Evolutionary conservation across 2,113 vertebrate species (phyloP).

Genomic region (Delphinapterus leucas): DNA sequence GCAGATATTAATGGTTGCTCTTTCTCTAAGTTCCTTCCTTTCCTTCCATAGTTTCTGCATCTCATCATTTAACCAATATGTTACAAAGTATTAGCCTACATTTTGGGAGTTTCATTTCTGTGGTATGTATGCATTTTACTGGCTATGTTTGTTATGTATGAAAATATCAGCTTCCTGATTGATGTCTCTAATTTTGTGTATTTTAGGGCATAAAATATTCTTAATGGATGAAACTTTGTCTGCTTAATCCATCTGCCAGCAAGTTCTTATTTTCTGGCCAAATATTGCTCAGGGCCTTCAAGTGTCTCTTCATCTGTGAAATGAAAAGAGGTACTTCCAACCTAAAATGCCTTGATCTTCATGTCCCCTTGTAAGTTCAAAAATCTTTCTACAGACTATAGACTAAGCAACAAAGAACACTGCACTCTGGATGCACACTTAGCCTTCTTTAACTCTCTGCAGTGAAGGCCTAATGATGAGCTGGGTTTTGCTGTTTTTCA

Average conservation of each 20-base stretch:
- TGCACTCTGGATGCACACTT: neutral
- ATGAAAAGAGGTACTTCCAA: constrained; percentile 78
- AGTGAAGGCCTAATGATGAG: neutral
- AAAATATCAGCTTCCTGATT: constrained; percentile 24
- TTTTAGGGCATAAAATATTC: constrained; percentile 66
- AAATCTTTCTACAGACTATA: constrained; percentile 48
- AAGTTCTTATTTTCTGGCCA: constrained; percentile 70
- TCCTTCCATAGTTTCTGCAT: neutral
- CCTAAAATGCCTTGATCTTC: constrained; percentile 72
- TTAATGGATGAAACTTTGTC: constrained; percentile 73
- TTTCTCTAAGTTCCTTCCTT: constrained; percentile 29
- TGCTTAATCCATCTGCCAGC: constrained; percentile 75
- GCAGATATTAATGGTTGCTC: constrained; percentile 44
- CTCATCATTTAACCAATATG: neutral
- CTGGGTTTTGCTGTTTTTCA: neutral
- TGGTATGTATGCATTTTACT: neutral
- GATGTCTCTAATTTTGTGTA: constrained; percentile 64
- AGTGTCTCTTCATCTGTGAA: constrained; percentile 78
- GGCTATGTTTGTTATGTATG: neutral
- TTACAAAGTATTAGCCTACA: neutral
- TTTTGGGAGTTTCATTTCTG: neutral
- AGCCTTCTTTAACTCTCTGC: neutral
- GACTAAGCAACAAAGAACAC: neutral
- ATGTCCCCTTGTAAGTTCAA: constrained; percentile 68
- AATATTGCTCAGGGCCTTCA: constrained; percentile 77